Conservation (phyloP, 2,888 invertebrate genomes). For the Griposia aprilina region DNA sequence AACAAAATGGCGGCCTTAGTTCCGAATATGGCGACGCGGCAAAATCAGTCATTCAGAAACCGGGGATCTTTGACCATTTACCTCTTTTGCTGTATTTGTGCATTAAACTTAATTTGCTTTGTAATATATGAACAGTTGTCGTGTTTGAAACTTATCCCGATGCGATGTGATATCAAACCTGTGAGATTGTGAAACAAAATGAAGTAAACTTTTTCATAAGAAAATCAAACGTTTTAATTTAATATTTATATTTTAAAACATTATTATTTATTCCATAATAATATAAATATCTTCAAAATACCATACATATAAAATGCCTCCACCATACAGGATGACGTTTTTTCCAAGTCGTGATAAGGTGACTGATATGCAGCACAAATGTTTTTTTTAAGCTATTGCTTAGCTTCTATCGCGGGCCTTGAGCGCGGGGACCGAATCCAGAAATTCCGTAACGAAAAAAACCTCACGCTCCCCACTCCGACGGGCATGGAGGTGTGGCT, state of each 20-base stretch:
- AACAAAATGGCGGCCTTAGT: neutral
- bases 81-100: neutral
- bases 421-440: too few relatives aligned
- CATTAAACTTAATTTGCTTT: neutral
- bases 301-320: neutral
- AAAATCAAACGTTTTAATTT: conserved; percentile 3
- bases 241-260: neutral
- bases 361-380: neutral
- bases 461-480: too few relatives aligned
- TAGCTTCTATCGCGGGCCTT: too few relatives aligned
- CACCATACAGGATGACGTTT: neutral
- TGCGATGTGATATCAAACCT: conserved; percentile 45
- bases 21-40: neutral
- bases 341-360: neutral
- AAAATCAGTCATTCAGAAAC: neutral
- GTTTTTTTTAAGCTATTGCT: too few relatives aligned
- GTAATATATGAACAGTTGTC: conserved; percentile 1
- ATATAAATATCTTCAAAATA: neutral
- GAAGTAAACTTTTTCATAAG: conserved; percentile 39
- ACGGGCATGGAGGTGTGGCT: too few relatives aligned
- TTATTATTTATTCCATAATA: neutral
- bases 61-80: neutral
- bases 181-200: conserved; percentile 52
- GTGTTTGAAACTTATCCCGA: conserved; percentile 12
- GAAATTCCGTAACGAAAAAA: too few relatives aligned